Conservation (phyloP, 1,140 invertebrate species). For the Drosophila ficusphila region DNA sequence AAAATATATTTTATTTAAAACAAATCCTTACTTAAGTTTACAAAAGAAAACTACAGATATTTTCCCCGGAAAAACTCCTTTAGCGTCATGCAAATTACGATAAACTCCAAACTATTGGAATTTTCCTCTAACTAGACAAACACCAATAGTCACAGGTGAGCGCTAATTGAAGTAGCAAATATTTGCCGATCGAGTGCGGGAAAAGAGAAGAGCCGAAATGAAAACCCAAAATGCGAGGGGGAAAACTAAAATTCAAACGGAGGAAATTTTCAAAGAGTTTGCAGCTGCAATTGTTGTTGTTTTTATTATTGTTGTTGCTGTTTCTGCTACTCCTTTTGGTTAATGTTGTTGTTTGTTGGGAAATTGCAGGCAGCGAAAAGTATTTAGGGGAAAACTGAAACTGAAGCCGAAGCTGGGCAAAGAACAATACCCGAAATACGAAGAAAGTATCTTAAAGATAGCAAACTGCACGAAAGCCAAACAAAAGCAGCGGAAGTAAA, state of each 20-base stretch:
- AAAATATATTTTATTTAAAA: too few species aligned
- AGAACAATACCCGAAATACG: slow-evolving; percentile 48
- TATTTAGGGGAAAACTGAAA: slow-evolving; percentile 20
- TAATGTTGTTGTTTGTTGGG: slow-evolving; percentile 16
- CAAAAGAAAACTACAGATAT: background rate
- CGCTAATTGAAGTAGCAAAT: slow-evolving; percentile 29
- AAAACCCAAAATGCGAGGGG: background rate
- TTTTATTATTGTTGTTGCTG: slow-evolving; percentile 4
- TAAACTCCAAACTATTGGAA: background rate
- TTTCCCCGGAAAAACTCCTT: background rate
- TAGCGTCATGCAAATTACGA: background rate
- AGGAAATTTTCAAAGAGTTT: slow-evolving; percentile 16
- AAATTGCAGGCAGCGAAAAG: slow-evolving; percentile 35
- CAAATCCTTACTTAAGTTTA: background rate
- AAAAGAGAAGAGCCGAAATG: background rate
- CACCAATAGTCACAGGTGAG: slow-evolving; percentile 14
- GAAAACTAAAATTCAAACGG: slow-evolving; percentile 13
- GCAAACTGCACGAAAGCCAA: slow-evolving; percentile 36
- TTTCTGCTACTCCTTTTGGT: slow-evolving; percentile 25
- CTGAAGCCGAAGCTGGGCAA: slow-evolving; percentile 17
- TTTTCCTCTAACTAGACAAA: background rate
- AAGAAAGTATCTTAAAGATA: slow-evolving; percentile 62
- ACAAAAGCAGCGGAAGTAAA: slow-evolving; percentile 33
- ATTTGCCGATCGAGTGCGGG: slow-evolving; percentile 15
- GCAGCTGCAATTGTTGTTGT: slow-evolving; percentile 32